Conservation (phyloP, 53 echinoderm and acorn worm genomes). For the Hippasteria phrygiana region DNA sequence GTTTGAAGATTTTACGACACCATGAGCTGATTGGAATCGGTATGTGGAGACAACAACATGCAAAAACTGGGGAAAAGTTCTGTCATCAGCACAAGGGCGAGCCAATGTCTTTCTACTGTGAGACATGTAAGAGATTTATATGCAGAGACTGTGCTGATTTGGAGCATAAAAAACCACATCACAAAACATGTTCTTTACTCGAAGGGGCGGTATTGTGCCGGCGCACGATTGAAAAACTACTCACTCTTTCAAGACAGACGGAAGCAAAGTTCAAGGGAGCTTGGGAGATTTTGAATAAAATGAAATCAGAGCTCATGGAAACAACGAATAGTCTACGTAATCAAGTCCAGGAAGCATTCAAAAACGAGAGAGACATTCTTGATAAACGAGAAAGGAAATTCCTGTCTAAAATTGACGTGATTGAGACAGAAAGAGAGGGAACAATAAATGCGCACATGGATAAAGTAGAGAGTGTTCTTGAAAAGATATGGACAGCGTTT, state of each 20-base stretch:
- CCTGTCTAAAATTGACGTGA: slow-evolving; percentile 72
- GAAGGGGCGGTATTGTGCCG: slow-evolving; percentile 74
- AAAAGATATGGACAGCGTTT: slow-evolving; percentile 82
- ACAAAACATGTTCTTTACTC: slow-evolving; percentile 55
- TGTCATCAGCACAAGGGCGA: slow-evolving; percentile 80
- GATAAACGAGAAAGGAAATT: slow-evolving; percentile 74
- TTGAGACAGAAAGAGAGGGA: slow-evolving; percentile 65
- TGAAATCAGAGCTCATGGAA: slow-evolving; percentile 68
- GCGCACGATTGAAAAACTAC: slow-evolving; percentile 67
- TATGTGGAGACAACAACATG: slow-evolving; percentile 66
- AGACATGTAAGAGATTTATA: slow-evolving; percentile 58
- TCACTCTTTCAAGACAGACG: slow-evolving; percentile 75
- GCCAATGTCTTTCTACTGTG: slow-evolving; percentile 73
- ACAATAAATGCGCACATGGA: slow-evolving; percentile 73
- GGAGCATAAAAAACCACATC: slow-evolving; percentile 70
- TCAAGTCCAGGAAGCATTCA: slow-evolving; percentile 83
- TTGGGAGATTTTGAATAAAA: slow-evolving; percentile 82
- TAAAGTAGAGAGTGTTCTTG: slow-evolving; percentile 74
- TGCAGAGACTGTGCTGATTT: slow-evolving; percentile 82
- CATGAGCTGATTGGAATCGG: slow-evolving; percentile 70
- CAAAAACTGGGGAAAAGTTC: slow-evolving; percentile 52
- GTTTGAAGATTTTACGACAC: slow-evolving; percentile 76
- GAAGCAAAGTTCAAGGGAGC: slow-evolving; percentile 93
- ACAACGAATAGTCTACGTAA: slow-evolving; percentile 74
- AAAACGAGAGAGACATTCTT: slow-evolving; percentile 73